Percentiles rank a stretch among this genome's conserved stretches.
Conservation (phyloP, 2,113 vertebrate genomes). For the Sardina pilchardus region DNA sequence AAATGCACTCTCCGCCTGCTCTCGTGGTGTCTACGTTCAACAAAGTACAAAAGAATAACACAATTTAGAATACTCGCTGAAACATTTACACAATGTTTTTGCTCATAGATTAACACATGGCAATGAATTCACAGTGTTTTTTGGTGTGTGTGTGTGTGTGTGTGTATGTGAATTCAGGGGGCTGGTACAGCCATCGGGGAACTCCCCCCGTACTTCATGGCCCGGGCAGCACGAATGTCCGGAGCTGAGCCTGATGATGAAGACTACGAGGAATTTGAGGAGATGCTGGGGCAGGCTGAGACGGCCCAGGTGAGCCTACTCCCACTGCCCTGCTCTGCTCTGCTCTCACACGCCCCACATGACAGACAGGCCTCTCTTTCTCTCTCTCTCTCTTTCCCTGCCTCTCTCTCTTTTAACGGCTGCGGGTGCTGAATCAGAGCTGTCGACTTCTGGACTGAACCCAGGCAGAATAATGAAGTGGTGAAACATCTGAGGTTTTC, state of each 20-base stretch:
- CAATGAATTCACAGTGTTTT: not conserved
- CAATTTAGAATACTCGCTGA: not conserved
- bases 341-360: not conserved
- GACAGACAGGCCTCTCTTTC: not conserved
- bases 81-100: not conserved
- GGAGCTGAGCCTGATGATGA: slow-evolving; percentile 96
- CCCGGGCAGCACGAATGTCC: slow-evolving; percentile 91
- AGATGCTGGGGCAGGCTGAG: slow-evolving; percentile 95
- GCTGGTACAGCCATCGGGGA: slow-evolving; percentile 97
- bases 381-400: not conserved
- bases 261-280: slow-evolving; percentile 98
- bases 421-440: slow-evolving; percentile 1
- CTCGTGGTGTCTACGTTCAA: not conserved
- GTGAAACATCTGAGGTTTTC: slow-evolving; percentile 10
- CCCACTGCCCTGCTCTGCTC: not conserved
- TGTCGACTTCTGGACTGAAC: not conserved
- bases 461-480: slow-evolving; percentile 6
- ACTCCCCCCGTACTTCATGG: slow-evolving; percentile 97
- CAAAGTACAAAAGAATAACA: not conserved
- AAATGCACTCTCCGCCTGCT: too few relatives aligned
- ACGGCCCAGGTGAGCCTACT: slow-evolving; percentile 81
- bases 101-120: not conserved
- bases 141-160: slow-evolving; percentile 18
- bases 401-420: not conserved
- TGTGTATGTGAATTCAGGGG: slow-evolving; percentile 71